These are phyloP conservation scores for Holacanthella duospinosa DNA, from an alignment of 2,888 invertebrate genomes.

Conservation along the genomic window DNA sequence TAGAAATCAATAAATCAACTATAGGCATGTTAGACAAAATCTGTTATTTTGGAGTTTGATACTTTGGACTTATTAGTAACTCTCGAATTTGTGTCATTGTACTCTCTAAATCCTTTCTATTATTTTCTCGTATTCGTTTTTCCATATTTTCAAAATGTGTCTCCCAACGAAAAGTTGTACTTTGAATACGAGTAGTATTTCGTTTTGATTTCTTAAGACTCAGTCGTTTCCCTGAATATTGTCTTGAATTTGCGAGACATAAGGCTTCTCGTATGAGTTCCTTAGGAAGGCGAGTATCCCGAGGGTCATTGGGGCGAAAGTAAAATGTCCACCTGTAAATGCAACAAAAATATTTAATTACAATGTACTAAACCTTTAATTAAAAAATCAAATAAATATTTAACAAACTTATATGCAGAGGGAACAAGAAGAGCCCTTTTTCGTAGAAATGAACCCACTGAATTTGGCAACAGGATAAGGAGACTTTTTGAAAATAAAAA, in stretches of 20 bases:
- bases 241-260: conserved; percentile 46
- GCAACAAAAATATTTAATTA: background rate
- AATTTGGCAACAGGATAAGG: conserved; percentile 52
- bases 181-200: background rate
- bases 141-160: background rate
- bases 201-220: background rate
- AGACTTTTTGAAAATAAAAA: conserved; percentile 67
- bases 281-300: conserved; percentile 63
- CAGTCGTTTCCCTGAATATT: background rate
- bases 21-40: too few species aligned
- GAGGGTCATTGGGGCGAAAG: conserved; percentile 68
- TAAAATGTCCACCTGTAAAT: conserved; percentile 50
- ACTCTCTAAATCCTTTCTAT: background rate
- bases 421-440: conserved; percentile 64
- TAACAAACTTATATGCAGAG: conserved; percentile 51
- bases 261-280: conserved; percentile 62
- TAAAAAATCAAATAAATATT: background rate
- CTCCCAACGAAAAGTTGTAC: background rate
- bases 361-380: too few species aligned
- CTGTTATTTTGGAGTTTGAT: too few species aligned
- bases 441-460: conserved; percentile 54
- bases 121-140: background rate
- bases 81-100: too few species aligned
- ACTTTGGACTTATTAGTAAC: too few species aligned
- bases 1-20: too few species aligned